These are phyloP conservation scores for Heliangelus exortis DNA, from an alignment of 2,797 vertebrate species.

Conservation along the genomic window DNA sequence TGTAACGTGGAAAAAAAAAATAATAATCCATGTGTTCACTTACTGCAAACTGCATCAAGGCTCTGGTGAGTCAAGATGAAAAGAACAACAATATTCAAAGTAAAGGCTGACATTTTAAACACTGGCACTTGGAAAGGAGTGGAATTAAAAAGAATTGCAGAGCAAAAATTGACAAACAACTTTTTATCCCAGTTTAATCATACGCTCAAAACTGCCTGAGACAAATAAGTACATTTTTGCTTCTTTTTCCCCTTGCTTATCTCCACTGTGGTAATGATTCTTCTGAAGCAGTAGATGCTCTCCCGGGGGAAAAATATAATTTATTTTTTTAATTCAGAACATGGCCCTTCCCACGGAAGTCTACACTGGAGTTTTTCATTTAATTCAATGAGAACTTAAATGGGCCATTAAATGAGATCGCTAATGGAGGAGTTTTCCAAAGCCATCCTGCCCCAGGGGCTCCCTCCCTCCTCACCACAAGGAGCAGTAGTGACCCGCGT, in stretches of 20 bases:
- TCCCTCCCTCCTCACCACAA: background rate
- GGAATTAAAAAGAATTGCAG: slow-evolving; percentile 14
- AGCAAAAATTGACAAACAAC: slow-evolving; percentile 33
- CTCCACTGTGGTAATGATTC: background rate
- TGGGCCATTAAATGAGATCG: background rate
- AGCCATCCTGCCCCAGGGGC: background rate
- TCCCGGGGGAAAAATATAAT: background rate
- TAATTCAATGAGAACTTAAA: background rate
- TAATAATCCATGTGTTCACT: background rate
- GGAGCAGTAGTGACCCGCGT: background rate
- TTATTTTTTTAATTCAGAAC: background rate
- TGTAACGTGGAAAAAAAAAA: background rate
- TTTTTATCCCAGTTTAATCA: slow-evolving; percentile 5
- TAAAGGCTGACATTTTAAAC: slow-evolving; percentile 47
- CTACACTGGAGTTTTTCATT: background rate
- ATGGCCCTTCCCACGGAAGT: slow-evolving; percentile 16
- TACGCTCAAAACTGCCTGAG: background rate
- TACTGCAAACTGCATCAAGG: background rate
- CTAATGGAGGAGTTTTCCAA: background rate
- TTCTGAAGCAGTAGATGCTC: background rate
- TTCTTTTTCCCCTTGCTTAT: background rate
- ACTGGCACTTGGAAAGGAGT: slow-evolving; percentile 3
- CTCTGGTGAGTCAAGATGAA: background rate
- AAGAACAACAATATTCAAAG: slow-evolving; percentile 43
- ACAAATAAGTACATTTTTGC: background rate